Percentiles rank a stretch among this genome's conserved stretches.
These are phyloP conservation scores for Moxostoma hubbsi DNA, from an alignment of 2,797 vertebrate species.

Conservation along the genomic window DNA sequence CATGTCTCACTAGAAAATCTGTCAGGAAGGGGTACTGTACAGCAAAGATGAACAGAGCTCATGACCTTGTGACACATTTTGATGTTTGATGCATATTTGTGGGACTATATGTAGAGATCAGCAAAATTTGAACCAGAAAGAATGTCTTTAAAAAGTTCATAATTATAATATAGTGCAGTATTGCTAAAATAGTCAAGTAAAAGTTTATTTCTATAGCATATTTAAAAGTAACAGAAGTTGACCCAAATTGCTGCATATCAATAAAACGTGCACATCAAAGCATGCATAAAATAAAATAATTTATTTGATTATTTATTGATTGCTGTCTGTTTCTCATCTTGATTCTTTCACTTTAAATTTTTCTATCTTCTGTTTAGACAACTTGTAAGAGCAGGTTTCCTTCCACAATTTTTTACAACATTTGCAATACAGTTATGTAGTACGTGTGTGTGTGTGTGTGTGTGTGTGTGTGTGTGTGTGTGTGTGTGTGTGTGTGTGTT, in stretches of 20 bases:
- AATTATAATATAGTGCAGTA: neutral
- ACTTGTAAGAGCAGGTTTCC: neutral
- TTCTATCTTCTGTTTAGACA: neutral
- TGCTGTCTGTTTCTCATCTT: neutral
- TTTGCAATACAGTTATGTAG: neutral
- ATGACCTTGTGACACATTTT: constrained; percentile 29
- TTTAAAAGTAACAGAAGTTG: no score
- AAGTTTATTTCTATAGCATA: no score
- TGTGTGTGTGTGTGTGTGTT: no score
- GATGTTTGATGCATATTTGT: neutral
- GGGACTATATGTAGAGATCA: constrained; percentile 2
- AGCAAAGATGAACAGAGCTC: constrained; percentile 6
- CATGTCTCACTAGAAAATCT: constrained; percentile 22
- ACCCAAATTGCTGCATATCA: no score
- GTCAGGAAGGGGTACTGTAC: constrained; percentile 25
- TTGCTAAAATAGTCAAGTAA: no score
- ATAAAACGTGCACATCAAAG: no score
- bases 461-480: neutral
- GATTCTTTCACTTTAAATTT: neutral
- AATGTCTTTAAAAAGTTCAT: neutral
- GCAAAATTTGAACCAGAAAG: neutral
- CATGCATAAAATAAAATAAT: no score
- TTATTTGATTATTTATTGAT: no score
- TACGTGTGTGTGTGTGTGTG: constrained; percentile 6
- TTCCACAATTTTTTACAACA: neutral